Conservation (phyloP, 2,113 vertebrate genomes). For the Pelodiscus sinensis region DNA sequence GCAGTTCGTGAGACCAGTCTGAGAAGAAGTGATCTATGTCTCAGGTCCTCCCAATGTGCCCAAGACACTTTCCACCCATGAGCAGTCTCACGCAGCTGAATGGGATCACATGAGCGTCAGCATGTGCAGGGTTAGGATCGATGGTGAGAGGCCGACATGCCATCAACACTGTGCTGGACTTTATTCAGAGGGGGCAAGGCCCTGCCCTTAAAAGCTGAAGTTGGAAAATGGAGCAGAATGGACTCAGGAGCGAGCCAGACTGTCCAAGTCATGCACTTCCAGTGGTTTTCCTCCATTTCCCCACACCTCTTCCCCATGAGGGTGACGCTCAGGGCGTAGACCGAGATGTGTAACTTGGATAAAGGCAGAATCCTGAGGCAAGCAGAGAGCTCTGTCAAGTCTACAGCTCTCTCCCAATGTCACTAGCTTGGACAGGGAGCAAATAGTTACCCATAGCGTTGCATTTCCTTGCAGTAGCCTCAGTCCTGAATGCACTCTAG, state of each 20-base stretch:
- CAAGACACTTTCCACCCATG: neutral
- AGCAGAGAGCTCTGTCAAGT: neutral
- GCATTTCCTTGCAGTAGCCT: rapidly evolving
- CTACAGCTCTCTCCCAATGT: neutral
- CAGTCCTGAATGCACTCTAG: neutral
- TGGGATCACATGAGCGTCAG: neutral
- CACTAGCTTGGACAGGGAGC: neutral
- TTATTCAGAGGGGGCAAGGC: neutral
- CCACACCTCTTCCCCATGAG: neutral
- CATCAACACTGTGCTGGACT: neutral
- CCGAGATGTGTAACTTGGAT: neutral
- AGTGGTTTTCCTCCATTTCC: neutral
- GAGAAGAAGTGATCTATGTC: neutral
- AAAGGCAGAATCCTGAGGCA: neutral
- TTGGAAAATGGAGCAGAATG: neutral
- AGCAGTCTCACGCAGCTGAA: neutral
- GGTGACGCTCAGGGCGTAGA: neutral
- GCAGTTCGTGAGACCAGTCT: rapidly evolving
- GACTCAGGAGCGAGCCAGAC: neutral
- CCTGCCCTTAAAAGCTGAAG: neutral
- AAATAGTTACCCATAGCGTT: rapidly evolving
- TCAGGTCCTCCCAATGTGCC: neutral
- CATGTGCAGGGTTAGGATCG: neutral
- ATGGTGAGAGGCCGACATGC: neutral
- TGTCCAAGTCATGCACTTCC: neutral